Conservation (phyloP, 2,797 vertebrate species). For the Silurus aristotelis region DNA sequence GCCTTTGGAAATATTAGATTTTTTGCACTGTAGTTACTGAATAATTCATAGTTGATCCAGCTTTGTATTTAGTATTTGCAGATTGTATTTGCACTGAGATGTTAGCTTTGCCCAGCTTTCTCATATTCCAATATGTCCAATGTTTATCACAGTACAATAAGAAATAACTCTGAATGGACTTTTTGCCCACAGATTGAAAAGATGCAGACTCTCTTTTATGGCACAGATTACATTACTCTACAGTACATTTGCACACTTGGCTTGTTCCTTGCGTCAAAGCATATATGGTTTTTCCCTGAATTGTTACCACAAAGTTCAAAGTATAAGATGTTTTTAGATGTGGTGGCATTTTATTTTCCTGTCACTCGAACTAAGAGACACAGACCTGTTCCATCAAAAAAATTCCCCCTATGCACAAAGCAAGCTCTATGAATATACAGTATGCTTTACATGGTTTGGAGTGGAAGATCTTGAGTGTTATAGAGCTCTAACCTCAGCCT, state of each 20-base stretch:
- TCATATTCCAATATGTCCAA: background rate
- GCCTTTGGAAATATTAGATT: background rate
- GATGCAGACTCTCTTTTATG: background rate
- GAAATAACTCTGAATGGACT: background rate
- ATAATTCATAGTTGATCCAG: background rate
- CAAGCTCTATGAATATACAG: no score
- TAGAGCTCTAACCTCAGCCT: no score
- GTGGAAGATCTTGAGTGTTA: no score
- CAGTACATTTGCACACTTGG: background rate
- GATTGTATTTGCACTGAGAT: background rate
- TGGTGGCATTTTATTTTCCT: no score
- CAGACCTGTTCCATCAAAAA: no score
- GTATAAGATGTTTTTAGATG: no score
- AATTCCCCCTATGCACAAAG: no score
- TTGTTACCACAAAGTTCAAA: no score
- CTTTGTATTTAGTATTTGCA: constrained; percentile 1
- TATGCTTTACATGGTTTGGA: no score
- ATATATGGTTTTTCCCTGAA: no score
- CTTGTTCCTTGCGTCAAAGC: background rate
- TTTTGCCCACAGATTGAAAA: background rate
- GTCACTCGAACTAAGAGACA: no score
- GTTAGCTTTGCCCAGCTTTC: background rate
- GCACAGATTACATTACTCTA: background rate
- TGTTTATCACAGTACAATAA: background rate
- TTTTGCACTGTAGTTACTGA: background rate